These are phyloP conservation scores for Micromys minutus DNA, from an alignment of 2,113 vertebrate genomes.

Conservation along the genomic window DNA sequence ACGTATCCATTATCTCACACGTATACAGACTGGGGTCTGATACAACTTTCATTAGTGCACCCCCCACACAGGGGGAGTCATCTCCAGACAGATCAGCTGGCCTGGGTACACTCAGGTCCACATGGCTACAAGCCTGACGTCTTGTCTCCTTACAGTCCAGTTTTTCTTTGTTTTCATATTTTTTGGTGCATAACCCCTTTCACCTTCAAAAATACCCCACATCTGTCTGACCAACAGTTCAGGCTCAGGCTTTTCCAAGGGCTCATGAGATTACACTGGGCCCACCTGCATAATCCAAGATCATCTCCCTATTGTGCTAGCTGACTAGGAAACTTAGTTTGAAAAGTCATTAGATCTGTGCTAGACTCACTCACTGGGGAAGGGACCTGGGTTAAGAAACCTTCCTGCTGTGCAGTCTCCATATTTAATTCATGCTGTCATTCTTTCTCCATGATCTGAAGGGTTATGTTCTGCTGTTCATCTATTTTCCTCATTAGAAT, in stretches of 20 bases:
- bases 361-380: neutral
- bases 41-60: fast-evolving
- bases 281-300: neutral
- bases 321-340: neutral
- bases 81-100: neutral
- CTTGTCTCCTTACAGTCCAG: neutral
- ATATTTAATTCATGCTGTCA: neutral
- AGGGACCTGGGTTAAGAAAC: neutral
- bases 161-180: neutral
- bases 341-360: neutral
- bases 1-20: neutral
- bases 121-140: neutral
- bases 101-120: neutral
- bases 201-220: neutral
- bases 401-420: neutral
- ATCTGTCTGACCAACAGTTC: neutral
- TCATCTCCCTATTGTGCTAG: neutral
- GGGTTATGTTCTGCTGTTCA: neutral
- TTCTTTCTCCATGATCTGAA: neutral
- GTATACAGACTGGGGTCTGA: neutral
- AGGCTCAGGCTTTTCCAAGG: neutral
- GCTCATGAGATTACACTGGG: neutral
- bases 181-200: neutral
- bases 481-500: neutral
- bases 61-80: neutral